Conservation (phyloP, 2,113 vertebrate species). For the Proterorhinus semilunaris region DNA sequence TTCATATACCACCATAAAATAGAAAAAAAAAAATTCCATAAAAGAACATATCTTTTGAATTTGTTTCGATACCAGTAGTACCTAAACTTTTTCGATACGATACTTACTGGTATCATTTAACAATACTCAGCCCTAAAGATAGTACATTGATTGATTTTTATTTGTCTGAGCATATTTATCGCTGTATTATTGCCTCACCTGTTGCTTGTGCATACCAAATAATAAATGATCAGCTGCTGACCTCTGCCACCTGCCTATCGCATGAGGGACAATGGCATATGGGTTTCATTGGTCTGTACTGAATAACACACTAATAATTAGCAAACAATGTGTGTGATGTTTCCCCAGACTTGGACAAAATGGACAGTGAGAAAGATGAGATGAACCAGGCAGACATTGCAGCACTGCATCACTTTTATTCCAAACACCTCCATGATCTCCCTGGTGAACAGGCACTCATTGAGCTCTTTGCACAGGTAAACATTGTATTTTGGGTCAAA, state of each 20-base stretch:
- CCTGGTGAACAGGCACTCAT: slow-evolving; percentile 82
- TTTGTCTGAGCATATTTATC: slow-evolving; percentile 33
- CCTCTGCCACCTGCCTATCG: slow-evolving; percentile 12
- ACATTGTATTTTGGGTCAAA: background rate
- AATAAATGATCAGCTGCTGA: slow-evolving; percentile 26
- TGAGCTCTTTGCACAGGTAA: slow-evolving; percentile 92
- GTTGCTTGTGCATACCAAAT: slow-evolving; percentile 29
- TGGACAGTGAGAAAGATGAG: slow-evolving; percentile 94
- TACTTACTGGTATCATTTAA: too few species aligned
- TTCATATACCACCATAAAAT: too few species aligned
- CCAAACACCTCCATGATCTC: slow-evolving; percentile 86
- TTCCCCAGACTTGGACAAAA: slow-evolving; percentile 88
- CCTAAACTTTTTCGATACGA: too few species aligned
- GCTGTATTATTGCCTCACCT: slow-evolving; percentile 44
- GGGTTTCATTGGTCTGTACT: background rate
- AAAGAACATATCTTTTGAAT: too few species aligned
- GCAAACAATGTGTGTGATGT: background rate
- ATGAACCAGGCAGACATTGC: slow-evolving; percentile 90
- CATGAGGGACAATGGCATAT: slow-evolving; percentile 40
- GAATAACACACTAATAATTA: background rate
- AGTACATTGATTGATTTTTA: background rate
- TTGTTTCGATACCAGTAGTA: too few species aligned
- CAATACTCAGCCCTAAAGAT: too few species aligned
- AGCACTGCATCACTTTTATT: slow-evolving; percentile 93
- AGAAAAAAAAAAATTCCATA: too few species aligned